A percentile compares a stretch with the other conserved stretches of the same genome.
phyloP scores from a whole-genome alignment of 2,888 invertebrate genomes.

The Frankliniella intonsa region DNA sequence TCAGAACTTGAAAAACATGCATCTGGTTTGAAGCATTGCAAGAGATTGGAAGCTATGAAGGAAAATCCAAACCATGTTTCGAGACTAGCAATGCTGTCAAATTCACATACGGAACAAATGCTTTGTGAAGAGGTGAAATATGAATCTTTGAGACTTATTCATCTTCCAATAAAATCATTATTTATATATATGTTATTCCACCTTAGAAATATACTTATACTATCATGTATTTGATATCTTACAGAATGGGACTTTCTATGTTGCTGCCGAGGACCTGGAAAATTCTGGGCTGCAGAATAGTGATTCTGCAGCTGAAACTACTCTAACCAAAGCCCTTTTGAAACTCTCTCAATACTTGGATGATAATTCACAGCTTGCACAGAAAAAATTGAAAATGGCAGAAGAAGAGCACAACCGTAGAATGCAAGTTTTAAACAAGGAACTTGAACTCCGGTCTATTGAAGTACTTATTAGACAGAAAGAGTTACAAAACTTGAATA shows the following conservation, averaged over 20 bases:
- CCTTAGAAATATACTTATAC: not conserved
- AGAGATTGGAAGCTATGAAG: conserved; percentile 29
- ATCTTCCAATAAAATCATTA: not conserved
- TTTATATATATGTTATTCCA: not conserved
- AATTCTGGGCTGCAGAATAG: not conserved
- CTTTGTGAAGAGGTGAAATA: not conserved
- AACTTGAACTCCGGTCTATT: not conserved
- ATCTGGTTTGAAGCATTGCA: conserved; percentile 41
- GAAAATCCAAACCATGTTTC: not conserved
- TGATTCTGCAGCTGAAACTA: not conserved
- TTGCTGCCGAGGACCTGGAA: not conserved
- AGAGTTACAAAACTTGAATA: not conserved
- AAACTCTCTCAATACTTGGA: not conserved
- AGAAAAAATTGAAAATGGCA: not conserved
- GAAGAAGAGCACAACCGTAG: not conserved
- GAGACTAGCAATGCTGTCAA: not conserved
- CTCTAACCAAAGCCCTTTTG: not conserved
- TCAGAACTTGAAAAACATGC: conserved; percentile 43
- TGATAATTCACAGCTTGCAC: not conserved
- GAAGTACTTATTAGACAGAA: not conserved
- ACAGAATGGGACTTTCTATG: conserved; percentile 7
- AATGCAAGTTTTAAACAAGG: not conserved
- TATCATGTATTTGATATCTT: not conserved
- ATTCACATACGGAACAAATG: not conserved
- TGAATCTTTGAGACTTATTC: too few species aligned